Percentiles rank a stretch among this genome's conserved stretches.
These are phyloP conservation scores for Erebia ligea DNA, from an alignment of 2,888 invertebrate species.

Conservation along the genomic window DNA sequence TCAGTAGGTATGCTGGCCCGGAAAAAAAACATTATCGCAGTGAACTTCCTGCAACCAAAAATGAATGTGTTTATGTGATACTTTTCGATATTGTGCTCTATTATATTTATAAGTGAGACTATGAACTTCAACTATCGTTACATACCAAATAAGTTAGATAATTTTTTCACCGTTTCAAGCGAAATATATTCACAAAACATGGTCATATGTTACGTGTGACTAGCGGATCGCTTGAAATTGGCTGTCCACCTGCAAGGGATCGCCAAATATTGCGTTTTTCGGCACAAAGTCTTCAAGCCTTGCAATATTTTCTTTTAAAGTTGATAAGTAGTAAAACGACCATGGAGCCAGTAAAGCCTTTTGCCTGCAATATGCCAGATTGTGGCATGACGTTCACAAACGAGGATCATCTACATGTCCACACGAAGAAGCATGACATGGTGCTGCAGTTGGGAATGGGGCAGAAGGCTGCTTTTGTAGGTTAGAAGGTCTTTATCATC, in stretches of 20 bases:
- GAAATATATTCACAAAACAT: neutral
- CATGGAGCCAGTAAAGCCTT: slow-evolving; percentile 86
- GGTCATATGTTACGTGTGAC: neutral
- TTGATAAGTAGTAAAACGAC: slow-evolving; percentile 14
- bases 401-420: slow-evolving; percentile 91
- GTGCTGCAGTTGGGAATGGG: slow-evolving; percentile 87
- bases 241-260: neutral
- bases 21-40: neutral
- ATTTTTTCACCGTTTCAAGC: too few relatives aligned
- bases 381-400: slow-evolving; percentile 92
- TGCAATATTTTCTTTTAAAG: neutral
- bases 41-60: neutral
- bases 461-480: slow-evolving; percentile 85
- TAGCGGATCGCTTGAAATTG: neutral
- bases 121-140: too few relatives aligned
- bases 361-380: slow-evolving; percentile 86
- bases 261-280: neutral
- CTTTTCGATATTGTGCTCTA: neutral
- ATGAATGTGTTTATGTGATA: neutral
- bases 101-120: neutral
- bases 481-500: slow-evolving; percentile 61
- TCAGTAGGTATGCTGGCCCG: neutral
- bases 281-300: neutral
- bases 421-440: slow-evolving; percentile 93
- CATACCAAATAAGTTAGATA: too few relatives aligned